Conservation (phyloP, 2,113 vertebrate genomes). For the Tiliqua scincoides region DNA sequence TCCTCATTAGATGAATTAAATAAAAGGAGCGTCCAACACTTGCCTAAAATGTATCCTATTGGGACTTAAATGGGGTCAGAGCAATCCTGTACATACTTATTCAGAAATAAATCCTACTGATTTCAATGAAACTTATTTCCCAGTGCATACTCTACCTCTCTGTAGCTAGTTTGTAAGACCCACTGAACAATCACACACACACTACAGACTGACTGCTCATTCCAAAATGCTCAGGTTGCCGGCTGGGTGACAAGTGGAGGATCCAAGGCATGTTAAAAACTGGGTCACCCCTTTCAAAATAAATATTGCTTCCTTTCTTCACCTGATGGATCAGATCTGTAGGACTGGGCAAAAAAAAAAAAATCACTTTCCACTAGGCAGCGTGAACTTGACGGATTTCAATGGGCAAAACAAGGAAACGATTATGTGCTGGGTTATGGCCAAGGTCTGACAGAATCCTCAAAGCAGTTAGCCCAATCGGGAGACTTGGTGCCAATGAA, state of each 20-base stretch:
- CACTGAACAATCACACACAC: too few species aligned
- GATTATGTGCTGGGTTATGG: too few species aligned
- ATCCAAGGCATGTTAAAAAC: slow-evolving; percentile 31
- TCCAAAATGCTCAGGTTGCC: too few species aligned
- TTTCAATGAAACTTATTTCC: too few species aligned
- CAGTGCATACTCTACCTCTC: too few species aligned
- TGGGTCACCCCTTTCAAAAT: slow-evolving; percentile 17
- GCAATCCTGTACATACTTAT: not conserved
- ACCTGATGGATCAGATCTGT: slow-evolving; percentile 22
- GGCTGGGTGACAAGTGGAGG: too few species aligned
- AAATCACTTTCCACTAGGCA: not conserved
- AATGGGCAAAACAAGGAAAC: too few species aligned
- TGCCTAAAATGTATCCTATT: not conserved
- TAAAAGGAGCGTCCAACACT: not conserved
- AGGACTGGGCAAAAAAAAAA: not conserved
- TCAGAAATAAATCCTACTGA: too few species aligned
- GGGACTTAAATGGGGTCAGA: not conserved
- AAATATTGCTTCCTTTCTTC: slow-evolving; percentile 22
- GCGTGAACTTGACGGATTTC: not conserved
- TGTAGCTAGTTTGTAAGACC: too few species aligned
- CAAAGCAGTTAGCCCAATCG: too few species aligned
- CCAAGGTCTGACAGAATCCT: too few species aligned
- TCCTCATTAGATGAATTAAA: too few species aligned
- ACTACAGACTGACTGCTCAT: not conserved
- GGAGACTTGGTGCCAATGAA: not conserved